Conservation (phyloP, 2,888 invertebrate genomes). For the Dicyrtomina minuta region DNA sequence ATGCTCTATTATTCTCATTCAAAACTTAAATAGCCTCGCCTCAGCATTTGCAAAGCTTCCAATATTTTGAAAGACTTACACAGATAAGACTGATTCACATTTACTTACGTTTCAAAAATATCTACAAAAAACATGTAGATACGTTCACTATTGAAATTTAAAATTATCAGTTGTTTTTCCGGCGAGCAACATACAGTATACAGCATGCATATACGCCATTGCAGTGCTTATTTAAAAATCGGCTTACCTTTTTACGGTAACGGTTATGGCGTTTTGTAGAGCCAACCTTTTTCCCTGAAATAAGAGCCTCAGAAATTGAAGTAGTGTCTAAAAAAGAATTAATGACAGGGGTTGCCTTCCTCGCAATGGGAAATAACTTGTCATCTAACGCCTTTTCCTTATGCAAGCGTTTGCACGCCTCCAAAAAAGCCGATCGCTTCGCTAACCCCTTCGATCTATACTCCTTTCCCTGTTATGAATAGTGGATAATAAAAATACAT, state of each 20-base stretch:
- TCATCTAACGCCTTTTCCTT: conserved; percentile 71
- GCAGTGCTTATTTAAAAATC: background rate
- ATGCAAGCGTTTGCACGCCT: conserved; percentile 72
- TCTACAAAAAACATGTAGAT: too few relatives aligned
- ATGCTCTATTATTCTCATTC: too few relatives aligned
- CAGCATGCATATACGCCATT: too few relatives aligned
- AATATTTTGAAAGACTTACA: too few relatives aligned
- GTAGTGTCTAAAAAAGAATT: conserved; percentile 28
- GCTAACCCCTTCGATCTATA: conserved; percentile 66
- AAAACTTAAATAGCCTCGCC: too few relatives aligned
- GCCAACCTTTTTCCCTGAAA: conserved; percentile 26
- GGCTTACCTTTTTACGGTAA: conserved; percentile 44
- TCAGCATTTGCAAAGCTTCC: too few relatives aligned
- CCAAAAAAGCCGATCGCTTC: conserved; percentile 79
- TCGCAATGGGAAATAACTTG: conserved; percentile 66
- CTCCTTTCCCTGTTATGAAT: conserved; percentile 62
- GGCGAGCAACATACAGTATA: too few relatives aligned
- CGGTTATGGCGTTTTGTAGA: conserved; percentile 28
- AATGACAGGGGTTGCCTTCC: conserved; percentile 3
- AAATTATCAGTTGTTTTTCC: too few relatives aligned
- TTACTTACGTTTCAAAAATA: too few relatives aligned
- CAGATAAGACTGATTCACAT: too few relatives aligned
- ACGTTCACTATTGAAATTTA: too few relatives aligned
- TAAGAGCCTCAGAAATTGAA: conserved; percentile 9
- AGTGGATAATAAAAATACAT: too few relatives aligned